phyloP scores from a whole-genome alignment of 2,888 invertebrate genomes.

The Drosophila imparisetae region DNA sequence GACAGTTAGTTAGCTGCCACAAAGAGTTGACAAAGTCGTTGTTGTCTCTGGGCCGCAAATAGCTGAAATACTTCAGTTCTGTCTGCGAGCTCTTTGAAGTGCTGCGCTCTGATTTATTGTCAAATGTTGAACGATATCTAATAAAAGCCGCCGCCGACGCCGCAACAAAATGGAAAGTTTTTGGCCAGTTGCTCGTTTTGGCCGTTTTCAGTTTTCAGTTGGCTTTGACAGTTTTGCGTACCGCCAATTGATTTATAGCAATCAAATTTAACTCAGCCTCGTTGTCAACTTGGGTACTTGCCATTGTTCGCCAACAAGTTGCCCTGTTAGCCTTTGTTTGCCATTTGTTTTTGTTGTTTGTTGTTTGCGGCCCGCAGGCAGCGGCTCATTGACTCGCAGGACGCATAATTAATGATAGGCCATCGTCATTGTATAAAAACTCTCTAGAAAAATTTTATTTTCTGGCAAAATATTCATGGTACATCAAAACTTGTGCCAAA shows the following conservation, averaged over 20 bases:
- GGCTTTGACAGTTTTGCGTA: conserved; percentile 64
- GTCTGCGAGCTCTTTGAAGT: conserved; percentile 47
- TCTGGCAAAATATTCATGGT: conserved; percentile 37
- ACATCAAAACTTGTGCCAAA: not conserved
- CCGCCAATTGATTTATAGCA: conserved; percentile 60
- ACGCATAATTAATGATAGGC: conserved; percentile 55
- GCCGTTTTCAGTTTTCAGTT: conserved; percentile 6
- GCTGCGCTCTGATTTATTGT: conserved; percentile 68
- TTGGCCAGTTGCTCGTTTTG: conserved; percentile 29
- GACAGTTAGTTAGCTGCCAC: conserved; percentile 19
- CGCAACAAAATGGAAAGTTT: conserved; percentile 70
- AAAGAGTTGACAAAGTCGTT: conserved; percentile 37
- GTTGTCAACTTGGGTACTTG: conserved; percentile 26
- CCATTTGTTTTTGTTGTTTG: not conserved
- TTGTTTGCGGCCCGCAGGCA: conserved; percentile 12
- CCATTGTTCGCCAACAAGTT: conserved; percentile 47
- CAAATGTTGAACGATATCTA: conserved; percentile 53
- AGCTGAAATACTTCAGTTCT: conserved; percentile 42
- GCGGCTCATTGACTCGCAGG: conserved; percentile 23
- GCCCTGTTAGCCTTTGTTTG: conserved; percentile 1
- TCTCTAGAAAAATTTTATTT: not conserved
- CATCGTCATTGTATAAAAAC: conserved; percentile 20
- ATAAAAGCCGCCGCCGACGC: conserved; percentile 58
- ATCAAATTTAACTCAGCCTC: conserved; percentile 43
- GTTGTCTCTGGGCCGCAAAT: conserved; percentile 30